These are phyloP conservation scores for Cherax quadricarinatus DNA, from an alignment of 1,140 invertebrate genomes.

Conservation along the genomic window DNA sequence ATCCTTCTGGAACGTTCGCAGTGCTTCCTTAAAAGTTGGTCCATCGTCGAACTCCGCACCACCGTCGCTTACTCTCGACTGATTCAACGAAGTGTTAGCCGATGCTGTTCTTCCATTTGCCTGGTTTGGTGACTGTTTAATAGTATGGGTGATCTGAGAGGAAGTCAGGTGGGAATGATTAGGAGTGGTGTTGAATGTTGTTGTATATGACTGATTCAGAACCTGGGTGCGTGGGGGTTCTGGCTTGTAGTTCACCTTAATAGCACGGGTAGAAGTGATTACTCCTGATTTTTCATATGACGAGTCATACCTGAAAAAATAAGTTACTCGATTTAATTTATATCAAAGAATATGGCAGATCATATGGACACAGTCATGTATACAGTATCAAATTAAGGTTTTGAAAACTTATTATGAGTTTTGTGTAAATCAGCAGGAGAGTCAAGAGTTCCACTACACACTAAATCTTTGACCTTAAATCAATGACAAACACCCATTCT, in stretches of 20 bases:
- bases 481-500: no score
- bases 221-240: conserved; percentile 22
- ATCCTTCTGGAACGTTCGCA: conserved; percentile 68
- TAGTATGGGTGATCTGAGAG: conserved; percentile 31
- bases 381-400: no score
- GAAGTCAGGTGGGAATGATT: conserved; percentile 22
- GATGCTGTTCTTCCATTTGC: conserved; percentile 41
- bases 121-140: conserved; percentile 37
- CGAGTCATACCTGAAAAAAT: conserved; percentile 73
- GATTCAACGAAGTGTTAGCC: conserved; percentile 34
- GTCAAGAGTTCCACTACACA: no score
- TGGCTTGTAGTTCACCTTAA: conserved; percentile 72
- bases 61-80: conserved; percentile 38
- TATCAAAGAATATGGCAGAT: no score
- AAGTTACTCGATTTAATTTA: conserved; percentile 11
- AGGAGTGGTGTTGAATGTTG: neutral
- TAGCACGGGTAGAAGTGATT: conserved; percentile 73
- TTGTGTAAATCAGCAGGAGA: no score
- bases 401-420: no score
- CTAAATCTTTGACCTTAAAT: no score
- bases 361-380: no score
- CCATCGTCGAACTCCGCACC: conserved; percentile 63
- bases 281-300: conserved; percentile 74
- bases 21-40: conserved; percentile 73
- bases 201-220: neutral